Evolutionary conservation across 1,140 invertebrate species (phyloP).

Genomic region (Papilio polytes): DNA sequence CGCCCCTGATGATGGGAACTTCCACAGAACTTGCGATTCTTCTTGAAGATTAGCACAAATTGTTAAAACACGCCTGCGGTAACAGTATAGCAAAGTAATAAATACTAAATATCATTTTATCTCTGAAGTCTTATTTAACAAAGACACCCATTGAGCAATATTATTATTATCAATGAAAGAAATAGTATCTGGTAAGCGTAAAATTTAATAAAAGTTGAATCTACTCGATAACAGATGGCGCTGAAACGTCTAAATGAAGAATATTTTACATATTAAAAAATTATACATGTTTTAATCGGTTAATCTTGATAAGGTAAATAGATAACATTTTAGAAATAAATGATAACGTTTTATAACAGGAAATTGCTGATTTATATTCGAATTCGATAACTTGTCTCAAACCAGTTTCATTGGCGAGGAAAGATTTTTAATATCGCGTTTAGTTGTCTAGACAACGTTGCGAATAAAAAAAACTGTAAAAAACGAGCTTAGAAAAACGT

Average conservation of each 20-base stretch:
- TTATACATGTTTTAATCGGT: neutral
- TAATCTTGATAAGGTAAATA: neutral
- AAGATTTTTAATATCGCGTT: neutral
- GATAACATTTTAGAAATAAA: neutral
- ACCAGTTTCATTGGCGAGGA: neutral
- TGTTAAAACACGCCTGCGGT: neutral
- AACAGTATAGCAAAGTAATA: neutral
- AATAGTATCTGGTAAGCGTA: neutral
- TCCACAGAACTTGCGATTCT: neutral
- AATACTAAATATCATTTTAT: too few species aligned
- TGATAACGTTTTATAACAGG: neutral
- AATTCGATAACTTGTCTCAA: neutral
- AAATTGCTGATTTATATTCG: neutral
- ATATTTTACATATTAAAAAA: too few species aligned
- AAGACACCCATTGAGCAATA: neutral
- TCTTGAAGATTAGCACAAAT: neutral
- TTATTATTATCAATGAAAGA: neutral
- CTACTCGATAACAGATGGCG: neutral
- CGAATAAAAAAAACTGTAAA: neutral
- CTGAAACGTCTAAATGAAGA: neutral
- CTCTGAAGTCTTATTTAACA: neutral
- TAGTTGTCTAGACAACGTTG: neutral
- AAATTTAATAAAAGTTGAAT: neutral
- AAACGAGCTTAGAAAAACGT: neutral
- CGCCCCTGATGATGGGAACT: neutral